Evolutionary conservation across 2,888 invertebrate genomes (phyloP).

Genomic region (Cheilosia vernalis): DNA sequence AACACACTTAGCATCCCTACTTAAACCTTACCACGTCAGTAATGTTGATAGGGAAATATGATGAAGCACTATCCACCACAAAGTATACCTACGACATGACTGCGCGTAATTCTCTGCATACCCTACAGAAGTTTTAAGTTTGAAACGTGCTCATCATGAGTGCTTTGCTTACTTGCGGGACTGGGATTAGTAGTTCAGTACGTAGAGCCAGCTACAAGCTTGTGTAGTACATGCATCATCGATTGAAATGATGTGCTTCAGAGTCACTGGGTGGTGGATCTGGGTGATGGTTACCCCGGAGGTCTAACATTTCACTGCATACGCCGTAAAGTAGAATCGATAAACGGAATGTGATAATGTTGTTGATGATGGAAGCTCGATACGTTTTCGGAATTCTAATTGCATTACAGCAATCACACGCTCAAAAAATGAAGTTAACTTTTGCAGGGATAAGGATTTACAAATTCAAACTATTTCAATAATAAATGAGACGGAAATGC

Average conservation of each 20-base stretch:
- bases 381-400: neutral
- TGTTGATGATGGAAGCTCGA: conserved; percentile 3
- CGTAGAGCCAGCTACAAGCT: neutral
- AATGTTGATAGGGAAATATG: conserved; percentile 50
- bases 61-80: conserved; percentile 25
- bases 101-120: conserved; percentile 37
- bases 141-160: conserved; percentile 34
- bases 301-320: neutral
- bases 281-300: neutral
- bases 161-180: conserved; percentile 19
- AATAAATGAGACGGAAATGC: too few species aligned
- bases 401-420: neutral
- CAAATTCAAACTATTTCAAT: neutral
- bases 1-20: conserved; percentile 42
- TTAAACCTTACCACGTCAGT: conserved; percentile 21
- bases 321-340: conserved; percentile 12
- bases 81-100: conserved; percentile 13
- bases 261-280: neutral
- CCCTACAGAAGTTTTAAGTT: neutral
- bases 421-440: neutral
- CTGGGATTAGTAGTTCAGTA: conserved; percentile 18
- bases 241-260: conserved; percentile 8
- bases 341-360: conserved; percentile 21
- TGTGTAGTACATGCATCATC: neutral
- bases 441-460: neutral